These are phyloP conservation scores for Drosophila rubida DNA, from an alignment of 2,888 invertebrate species.

Conservation along the genomic window DNA sequence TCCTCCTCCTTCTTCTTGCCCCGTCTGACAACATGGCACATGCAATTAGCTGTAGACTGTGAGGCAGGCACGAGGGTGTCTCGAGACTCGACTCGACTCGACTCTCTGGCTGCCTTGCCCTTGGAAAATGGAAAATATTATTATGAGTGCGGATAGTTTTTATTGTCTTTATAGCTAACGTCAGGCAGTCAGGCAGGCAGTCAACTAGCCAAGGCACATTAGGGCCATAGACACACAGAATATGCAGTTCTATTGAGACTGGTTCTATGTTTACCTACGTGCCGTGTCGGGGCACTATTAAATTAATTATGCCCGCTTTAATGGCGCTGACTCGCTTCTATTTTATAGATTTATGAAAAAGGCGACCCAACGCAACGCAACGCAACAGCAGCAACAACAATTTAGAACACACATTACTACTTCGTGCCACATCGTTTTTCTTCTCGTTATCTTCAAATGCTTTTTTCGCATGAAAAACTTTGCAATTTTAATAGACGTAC, in stretches of 20 bases:
- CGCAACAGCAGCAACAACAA: conserved; percentile 6
- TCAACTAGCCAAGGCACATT: conserved; percentile 38
- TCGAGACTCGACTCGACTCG: conserved; percentile 12
- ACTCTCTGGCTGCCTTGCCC: conserved; percentile 47
- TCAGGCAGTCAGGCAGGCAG: neutral
- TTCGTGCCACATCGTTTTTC: conserved; percentile 12
- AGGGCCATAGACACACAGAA: conserved; percentile 31
- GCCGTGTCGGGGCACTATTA: conserved; percentile 64
- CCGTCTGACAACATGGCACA: conserved; percentile 22
- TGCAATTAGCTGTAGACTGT: conserved; percentile 50
- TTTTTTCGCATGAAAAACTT: conserved; percentile 45
- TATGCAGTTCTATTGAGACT: conserved; percentile 23
- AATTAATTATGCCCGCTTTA: conserved; percentile 70
- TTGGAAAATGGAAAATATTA: conserved; percentile 60
- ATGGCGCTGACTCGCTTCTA: conserved; percentile 46
- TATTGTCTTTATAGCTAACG: conserved; percentile 52
- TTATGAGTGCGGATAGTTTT: conserved; percentile 53
- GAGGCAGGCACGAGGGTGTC: conserved; percentile 16
- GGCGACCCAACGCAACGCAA: conserved; percentile 5
- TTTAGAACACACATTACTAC: conserved; percentile 19
- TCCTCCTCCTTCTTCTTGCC: neutral
- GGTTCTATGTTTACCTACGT: conserved; percentile 52
- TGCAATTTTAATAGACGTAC: conserved; percentile 24
- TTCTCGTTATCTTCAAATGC: conserved; percentile 42
- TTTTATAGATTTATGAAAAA: conserved; percentile 62